Evolutionary conservation across 1,140 invertebrate genomes (phyloP), one percentile per base, ranked within the genome.

Genomic region (Holotrichia oblita): DNA sequence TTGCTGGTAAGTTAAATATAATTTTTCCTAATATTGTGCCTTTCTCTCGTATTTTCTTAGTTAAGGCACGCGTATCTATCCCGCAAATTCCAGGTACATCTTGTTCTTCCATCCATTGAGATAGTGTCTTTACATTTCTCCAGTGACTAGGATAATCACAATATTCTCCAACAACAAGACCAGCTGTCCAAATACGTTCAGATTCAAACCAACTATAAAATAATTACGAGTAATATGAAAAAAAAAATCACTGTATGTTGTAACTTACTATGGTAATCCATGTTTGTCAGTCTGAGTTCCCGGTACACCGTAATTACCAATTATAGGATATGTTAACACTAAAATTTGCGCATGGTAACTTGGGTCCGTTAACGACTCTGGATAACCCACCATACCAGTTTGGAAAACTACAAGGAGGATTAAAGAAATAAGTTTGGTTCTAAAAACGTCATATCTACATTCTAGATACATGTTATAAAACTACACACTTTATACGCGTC

Each of bases 351-450:
- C 90, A 78, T 95, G 94, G 85, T 99, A 99, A 0, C 97, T 99
- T 20, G 99, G 99, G 89, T 99, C 99, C 9, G 98, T 99, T 76
- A 99, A 87, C 0, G 98, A 98, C 88, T 99, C 98, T 0, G 96
- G 93, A 89, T 99, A 99, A 2, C 99, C 99, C 0, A 99, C 98
- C 98, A 99, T 99, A 79, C 99, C 99, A 79, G 99, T 99, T 90
- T 99, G 98, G 87, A 99, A 99, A 6, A 99, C 97, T 98, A 85
- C 59, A 90, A 88, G 80, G 82, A 81, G 79, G 81, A 81, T 17
- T 8, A 40, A 74, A 69, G 6, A 69, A n/a, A 69, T 69, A 22
- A 69, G 9, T 20, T 24, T 6, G 24, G 22, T 69, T 14, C 22
- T 1, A 69, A 24, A 69, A 69, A 27, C 64, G 64, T 69, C 9